phyloP scores from a whole-genome alignment of 2,888 invertebrate species.

The Euproctis similis region DNA sequence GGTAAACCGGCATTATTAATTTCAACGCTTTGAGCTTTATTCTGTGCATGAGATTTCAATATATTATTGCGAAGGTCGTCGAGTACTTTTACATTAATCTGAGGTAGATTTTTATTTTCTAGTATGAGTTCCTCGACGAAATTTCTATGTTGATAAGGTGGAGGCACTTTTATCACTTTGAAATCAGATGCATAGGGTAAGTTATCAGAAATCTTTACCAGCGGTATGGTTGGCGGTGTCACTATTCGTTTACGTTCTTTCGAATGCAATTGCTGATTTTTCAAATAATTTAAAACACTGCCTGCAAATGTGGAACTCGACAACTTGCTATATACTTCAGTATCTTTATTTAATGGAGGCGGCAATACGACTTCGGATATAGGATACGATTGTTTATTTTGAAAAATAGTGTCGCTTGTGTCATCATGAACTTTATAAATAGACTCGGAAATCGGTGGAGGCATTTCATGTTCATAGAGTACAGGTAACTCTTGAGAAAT shows the following conservation, averaged over 20 bases:
- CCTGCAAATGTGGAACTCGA: conserved; percentile 55
- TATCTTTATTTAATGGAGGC: conserved; percentile 36
- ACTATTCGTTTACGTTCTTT: conserved; percentile 31
- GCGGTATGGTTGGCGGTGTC: conserved; percentile 44
- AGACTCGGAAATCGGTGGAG: conserved; percentile 34
- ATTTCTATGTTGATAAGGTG: conserved; percentile 42
- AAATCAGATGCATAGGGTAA: conserved; percentile 55
- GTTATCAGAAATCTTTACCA: conserved; percentile 44
- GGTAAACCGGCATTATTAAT: conserved; percentile 40
- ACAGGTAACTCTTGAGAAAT: conserved; percentile 16
- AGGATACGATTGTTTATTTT: conserved; percentile 16
- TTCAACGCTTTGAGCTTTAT: conserved; percentile 41
- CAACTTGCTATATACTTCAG: conserved; percentile 56
- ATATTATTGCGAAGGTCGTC: conserved; percentile 44
- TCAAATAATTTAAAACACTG: conserved; percentile 55
- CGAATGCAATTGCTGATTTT: conserved; percentile 43
- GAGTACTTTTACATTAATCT: conserved; percentile 55
- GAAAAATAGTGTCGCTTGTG: conserved; percentile 8
- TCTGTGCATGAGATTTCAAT: conserved; percentile 40
- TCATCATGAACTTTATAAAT: conserved; percentile 22
- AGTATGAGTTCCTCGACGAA: conserved; percentile 32
- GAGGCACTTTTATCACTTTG: conserved; percentile 38
- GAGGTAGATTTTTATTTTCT: conserved; percentile 38
- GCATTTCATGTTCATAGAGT: conserved; percentile 49
- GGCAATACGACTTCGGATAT: conserved; percentile 44